Conservation (phyloP, 2,113 vertebrate species). For the Triplophysa siluroides region DNA sequence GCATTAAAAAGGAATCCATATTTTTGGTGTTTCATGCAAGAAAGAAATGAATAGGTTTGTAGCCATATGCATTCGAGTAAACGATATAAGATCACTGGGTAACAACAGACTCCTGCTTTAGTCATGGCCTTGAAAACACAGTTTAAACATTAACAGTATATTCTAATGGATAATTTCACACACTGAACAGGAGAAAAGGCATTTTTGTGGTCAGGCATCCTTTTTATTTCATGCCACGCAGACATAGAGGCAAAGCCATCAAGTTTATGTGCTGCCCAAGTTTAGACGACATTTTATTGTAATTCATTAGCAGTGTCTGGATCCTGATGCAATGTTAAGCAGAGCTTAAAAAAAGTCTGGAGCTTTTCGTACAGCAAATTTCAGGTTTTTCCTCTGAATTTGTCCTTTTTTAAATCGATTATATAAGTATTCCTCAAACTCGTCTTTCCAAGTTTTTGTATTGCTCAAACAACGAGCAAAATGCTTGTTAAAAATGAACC, state of each 20-base stretch:
- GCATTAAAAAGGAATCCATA: no score
- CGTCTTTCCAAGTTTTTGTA: no score
- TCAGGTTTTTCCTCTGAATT: not conserved
- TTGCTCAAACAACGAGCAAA: no score
- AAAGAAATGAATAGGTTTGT: no score
- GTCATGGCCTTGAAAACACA: not conserved
- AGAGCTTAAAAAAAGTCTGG: not conserved
- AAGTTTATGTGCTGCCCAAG: conserved; percentile 44
- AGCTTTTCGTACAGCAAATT: not conserved
- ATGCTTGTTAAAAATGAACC: not conserved
- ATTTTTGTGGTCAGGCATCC: not conserved
- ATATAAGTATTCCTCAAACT: not conserved
- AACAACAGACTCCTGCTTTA: not conserved
- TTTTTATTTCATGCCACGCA: conserved; percentile 35
- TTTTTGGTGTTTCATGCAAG: no score
- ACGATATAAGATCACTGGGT: no score
- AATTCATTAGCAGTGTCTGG: conserved; percentile 41
- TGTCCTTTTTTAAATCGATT: not conserved
- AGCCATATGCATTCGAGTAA: no score
- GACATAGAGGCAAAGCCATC: conserved; percentile 12
- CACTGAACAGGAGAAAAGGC: conserved; percentile 4
- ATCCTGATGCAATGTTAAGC: not conserved
- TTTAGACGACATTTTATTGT: conserved; percentile 23
- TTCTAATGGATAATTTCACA: conserved; percentile 3
- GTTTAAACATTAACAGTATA: not conserved